phyloP scores from a whole-genome alignment of 2,797 vertebrate species.

The Orientallactaga sibirica region DNA sequence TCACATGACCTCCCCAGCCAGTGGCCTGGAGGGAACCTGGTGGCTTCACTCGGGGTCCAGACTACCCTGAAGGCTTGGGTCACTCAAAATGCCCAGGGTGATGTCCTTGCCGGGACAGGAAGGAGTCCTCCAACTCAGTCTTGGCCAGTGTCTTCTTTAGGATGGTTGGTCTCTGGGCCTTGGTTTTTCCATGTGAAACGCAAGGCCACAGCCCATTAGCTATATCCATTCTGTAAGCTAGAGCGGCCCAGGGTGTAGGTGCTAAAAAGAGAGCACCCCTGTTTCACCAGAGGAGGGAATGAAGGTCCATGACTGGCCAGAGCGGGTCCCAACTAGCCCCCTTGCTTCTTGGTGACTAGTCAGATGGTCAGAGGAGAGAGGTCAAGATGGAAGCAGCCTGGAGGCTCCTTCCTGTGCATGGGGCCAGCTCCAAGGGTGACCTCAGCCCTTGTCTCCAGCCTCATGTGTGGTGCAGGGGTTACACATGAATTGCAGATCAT shows the following conservation, averaged over 20 bases:
- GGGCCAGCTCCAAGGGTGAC: neutral
- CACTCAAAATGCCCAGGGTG: neutral
- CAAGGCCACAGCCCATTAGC: accelerated
- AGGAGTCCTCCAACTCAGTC: accelerated
- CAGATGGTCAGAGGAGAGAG: neutral
- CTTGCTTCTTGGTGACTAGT: neutral
- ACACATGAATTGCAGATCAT: neutral
- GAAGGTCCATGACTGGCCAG: neutral
- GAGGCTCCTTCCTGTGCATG: neutral
- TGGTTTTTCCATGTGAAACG: neutral
- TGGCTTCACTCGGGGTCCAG: accelerated
- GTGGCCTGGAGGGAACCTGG: neutral
- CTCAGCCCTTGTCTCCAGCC: neutral
- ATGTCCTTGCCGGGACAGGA: accelerated
- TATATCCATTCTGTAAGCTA: neutral
- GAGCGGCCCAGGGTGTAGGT: neutral
- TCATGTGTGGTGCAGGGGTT: accelerated
- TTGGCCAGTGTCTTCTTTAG: neutral
- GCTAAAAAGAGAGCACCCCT: neutral
- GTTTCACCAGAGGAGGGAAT: neutral
- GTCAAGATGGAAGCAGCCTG: neutral
- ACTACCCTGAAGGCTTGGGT: accelerated
- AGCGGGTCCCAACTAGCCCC: neutral
- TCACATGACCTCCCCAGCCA: accelerated
- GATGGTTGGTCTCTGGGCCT: neutral